Conservation (phyloP, 2,797 vertebrate genomes). For the Pseudochirops corinnae region DNA sequence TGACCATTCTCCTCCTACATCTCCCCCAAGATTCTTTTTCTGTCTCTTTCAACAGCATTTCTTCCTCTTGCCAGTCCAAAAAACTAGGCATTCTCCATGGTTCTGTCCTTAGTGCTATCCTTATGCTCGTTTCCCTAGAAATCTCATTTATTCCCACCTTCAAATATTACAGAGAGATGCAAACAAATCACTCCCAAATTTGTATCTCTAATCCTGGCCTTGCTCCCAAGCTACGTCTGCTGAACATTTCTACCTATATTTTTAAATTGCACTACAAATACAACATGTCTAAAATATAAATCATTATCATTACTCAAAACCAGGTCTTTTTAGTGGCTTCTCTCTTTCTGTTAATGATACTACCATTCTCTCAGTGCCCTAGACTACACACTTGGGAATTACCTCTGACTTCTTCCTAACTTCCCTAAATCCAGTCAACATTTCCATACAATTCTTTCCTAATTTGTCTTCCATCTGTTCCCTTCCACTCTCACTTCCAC, state of each 20-base stretch:
- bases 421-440: neutral
- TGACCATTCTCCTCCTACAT: neutral
- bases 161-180: neutral
- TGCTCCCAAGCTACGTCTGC: neutral
- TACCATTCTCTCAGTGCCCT: neutral
- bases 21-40: neutral
- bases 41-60: neutral
- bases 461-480: neutral
- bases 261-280: slow-evolving; percentile 28
- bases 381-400: neutral
- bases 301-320: neutral
- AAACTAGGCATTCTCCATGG: neutral
- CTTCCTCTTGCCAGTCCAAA: neutral
- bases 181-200: neutral
- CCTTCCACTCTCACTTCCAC: neutral
- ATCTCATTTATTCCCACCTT: neutral
- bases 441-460: neutral
- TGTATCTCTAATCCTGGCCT: neutral
- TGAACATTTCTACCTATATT: slow-evolving; percentile 21
- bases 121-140: neutral
- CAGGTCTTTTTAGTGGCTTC: neutral
- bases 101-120: neutral
- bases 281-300: neutral
- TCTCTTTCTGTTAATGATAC: neutral
- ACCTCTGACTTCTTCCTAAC: neutral